Percentiles rank a stretch among this genome's conserved stretches.
phyloP scores from a whole-genome alignment of 2,113 vertebrate species.

The Periophthalmus modestus region DNA sequence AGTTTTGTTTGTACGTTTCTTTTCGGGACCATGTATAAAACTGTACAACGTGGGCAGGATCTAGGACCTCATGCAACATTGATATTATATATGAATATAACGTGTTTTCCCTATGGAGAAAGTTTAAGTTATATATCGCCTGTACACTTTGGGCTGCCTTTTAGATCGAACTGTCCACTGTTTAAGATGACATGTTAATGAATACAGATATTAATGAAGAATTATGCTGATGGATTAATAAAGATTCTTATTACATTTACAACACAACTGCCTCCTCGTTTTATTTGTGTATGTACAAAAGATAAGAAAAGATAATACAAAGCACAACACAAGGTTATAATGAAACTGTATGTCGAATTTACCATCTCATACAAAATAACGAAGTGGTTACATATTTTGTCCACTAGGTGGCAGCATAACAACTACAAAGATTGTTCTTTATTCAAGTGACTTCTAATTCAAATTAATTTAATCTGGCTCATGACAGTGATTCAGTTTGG shows the following conservation, averaged over 20 bases:
- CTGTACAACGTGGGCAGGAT: conserved; percentile 81
- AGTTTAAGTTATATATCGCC: conserved; percentile 86
- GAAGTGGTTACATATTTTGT: not conserved
- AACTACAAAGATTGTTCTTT: not conserved
- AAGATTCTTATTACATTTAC: conserved; percentile 84
- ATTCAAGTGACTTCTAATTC: not conserved
- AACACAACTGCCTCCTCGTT: conserved; percentile 46
- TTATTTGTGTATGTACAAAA: conserved; percentile 26
- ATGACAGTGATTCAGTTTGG: not conserved
- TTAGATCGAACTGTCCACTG: conserved; percentile 82
- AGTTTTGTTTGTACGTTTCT: conserved; percentile 51
- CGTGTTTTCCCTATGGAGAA: conserved; percentile 92
- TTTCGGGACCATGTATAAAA: conserved; percentile 82
- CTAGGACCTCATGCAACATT: conserved; percentile 86
- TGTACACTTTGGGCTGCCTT: conserved; percentile 84
- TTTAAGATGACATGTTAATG: conserved; percentile 76
- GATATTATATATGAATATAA: conserved; percentile 83
- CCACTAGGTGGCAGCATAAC: conserved; percentile 28
- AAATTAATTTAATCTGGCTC: not conserved
- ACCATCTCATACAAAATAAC: not conserved
- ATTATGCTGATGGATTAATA: conserved; percentile 78
- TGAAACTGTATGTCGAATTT: not conserved
- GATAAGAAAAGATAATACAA: conserved; percentile 8
- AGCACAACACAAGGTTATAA: not conserved
- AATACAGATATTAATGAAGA: conserved; percentile 75